These are phyloP conservation scores for Drosophila mauritiana DNA, from an alignment of 1,140 invertebrate species.

Conservation along the genomic window DNA sequence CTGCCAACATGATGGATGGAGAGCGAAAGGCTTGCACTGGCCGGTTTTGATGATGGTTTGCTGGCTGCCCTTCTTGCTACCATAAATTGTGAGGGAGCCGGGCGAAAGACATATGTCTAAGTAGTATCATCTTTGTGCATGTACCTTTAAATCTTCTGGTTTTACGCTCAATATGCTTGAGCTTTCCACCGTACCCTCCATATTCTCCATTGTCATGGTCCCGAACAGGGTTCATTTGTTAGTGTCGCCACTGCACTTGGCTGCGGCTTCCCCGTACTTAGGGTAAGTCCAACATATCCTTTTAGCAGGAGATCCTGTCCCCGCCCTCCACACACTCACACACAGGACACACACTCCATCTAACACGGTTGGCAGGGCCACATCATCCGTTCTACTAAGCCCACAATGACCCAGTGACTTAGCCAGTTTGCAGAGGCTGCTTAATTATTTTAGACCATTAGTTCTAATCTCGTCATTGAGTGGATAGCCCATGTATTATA, in stretches of 20 bases:
- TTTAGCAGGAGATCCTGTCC: constrained; percentile 26
- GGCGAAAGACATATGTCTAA: constrained; percentile 65
- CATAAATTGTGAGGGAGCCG: constrained; percentile 57
- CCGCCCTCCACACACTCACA: neutral
- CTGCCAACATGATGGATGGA: constrained; percentile 58
- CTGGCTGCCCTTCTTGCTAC: constrained; percentile 13
- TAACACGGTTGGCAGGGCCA: constrained; percentile 31
- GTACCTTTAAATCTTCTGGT: constrained; percentile 78
- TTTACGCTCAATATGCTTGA: constrained; percentile 75
- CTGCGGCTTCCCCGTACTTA: constrained; percentile 60
- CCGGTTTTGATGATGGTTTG: constrained; percentile 35
- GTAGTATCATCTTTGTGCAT: constrained; percentile 72
- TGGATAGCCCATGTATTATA: constrained; percentile 36
- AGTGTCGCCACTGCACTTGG: constrained; percentile 75
- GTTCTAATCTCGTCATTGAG: constrained; percentile 61
- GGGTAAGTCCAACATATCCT: constrained; percentile 51
- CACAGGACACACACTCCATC: neutral
- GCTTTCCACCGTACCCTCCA: neutral
- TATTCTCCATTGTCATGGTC: constrained; percentile 51
- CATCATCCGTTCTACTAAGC: constrained; percentile 67
- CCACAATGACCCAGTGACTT: constrained; percentile 49
- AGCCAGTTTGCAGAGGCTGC: constrained; percentile 48
- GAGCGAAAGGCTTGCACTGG: constrained; percentile 38
- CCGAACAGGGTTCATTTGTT: constrained; percentile 70
- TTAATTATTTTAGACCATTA: constrained; percentile 78